A percentile compares a stretch with the other conserved stretches of the same genome.
These are phyloP conservation scores for Lepidotrigona ventralis DNA, from an alignment of 1,140 invertebrate genomes.

Conservation along the genomic window DNA sequence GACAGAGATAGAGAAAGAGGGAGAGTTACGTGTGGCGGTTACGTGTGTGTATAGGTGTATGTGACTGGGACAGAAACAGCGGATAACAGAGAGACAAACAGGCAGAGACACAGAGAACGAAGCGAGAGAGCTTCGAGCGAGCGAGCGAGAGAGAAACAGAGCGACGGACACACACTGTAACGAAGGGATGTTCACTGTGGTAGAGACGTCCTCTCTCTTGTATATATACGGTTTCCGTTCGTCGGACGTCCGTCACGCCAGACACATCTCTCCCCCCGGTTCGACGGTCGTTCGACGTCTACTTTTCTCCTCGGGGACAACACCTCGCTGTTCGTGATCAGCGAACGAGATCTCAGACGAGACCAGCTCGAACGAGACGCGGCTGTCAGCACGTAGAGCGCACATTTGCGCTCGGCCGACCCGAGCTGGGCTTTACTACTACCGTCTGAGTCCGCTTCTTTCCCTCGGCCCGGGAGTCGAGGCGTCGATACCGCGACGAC, in stretches of 20 bases:
- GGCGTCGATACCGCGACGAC: slow-evolving; percentile 74
- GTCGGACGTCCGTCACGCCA: not conserved
- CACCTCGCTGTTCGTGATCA: not conserved
- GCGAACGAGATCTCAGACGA: slow-evolving; percentile 21
- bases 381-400: slow-evolving; percentile 38
- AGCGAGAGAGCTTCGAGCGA: not conserved
- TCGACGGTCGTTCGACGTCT: not conserved
- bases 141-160: slow-evolving; percentile 15
- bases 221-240: not conserved
- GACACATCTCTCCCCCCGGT: not conserved
- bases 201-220: slow-evolving; percentile 1
- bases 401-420: slow-evolving; percentile 67
- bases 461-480: slow-evolving; percentile 66
- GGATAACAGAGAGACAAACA: not conserved
- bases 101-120: not conserved
- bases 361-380: slow-evolving; percentile 36
- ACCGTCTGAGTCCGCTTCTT: slow-evolving; percentile 57
- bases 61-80: slow-evolving; percentile 5
- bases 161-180: slow-evolving; percentile 8
- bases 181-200: slow-evolving; percentile 24
- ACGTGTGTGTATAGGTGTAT: not conserved
- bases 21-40: too few relatives aligned
- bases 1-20: not conserved
- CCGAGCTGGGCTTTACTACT: slow-evolving; percentile 77
- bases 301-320: not conserved